Conservation (phyloP, 2,113 vertebrate genomes). For the Ciconia boyciana region DNA sequence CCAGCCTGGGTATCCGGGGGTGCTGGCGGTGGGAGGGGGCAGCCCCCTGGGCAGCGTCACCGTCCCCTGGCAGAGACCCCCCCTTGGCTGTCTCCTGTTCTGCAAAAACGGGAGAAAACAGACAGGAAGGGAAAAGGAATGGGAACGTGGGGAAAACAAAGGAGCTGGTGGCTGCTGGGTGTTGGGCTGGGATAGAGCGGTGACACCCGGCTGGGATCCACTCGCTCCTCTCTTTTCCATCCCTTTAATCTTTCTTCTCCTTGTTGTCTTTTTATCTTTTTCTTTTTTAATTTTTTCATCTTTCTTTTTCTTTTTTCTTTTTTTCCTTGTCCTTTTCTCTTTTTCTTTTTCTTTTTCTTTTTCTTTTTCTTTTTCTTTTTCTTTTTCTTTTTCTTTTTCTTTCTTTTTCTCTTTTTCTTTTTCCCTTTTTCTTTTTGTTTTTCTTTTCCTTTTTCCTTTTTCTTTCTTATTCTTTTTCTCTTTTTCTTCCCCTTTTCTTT, state of each 20-base stretch:
- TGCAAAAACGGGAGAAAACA: rapidly evolving
- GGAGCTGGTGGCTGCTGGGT: not conserved
- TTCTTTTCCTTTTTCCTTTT: too few relatives aligned
- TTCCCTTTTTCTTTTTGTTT: rapidly evolving
- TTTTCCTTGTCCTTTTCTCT: not conserved
- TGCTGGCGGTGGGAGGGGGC: not conserved
- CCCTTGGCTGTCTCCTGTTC: not conserved
- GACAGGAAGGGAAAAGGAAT: not conserved
- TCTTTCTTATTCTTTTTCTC: rapidly evolving
- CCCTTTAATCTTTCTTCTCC: not conserved
- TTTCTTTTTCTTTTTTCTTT: rapidly evolving
- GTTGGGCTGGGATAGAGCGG: not conserved
- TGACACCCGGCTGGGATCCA: not conserved
- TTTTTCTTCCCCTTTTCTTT: rapidly evolving
- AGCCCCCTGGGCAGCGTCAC: rapidly evolving
- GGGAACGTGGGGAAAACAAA: not conserved
- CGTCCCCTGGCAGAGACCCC: not conserved
- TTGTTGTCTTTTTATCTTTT: not conserved
- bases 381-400: rapidly evolving
- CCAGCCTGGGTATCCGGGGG: rapidly evolving
- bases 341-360: rapidly evolving
- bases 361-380: rapidly evolving
- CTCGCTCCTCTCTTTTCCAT: not conserved
- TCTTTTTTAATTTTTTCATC: too few relatives aligned
- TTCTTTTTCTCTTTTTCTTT: rapidly evolving